These are phyloP conservation scores for Danio aesculapii DNA, from an alignment of 2,797 vertebrate genomes.

Conservation along the genomic window DNA sequence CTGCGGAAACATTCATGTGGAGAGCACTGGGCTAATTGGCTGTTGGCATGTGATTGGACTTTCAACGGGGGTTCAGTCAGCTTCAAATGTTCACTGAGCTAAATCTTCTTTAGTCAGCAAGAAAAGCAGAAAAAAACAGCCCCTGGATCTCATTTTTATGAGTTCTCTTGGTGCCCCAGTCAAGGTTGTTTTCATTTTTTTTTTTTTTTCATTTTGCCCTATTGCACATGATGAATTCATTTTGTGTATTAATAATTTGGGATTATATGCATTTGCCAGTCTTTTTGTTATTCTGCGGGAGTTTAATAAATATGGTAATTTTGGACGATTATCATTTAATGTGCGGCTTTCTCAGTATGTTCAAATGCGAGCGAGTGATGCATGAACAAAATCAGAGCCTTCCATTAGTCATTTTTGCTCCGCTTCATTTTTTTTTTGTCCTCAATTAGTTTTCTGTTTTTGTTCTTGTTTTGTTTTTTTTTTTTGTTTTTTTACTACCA, in stretches of 20 bases:
- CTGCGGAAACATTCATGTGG: constrained; percentile 16
- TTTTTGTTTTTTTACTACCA: neutral
- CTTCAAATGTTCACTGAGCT: constrained; percentile 4
- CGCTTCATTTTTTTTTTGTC: neutral
- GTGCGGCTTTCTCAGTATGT: constrained; percentile 1
- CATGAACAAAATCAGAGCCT: neutral
- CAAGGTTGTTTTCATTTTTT: neutral
- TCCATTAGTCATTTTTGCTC: neutral
- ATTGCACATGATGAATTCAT: neutral
- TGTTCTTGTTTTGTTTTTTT: neutral
- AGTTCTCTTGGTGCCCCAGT: neutral
- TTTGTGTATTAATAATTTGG: constrained; percentile 13
- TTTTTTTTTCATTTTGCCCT: neutral
- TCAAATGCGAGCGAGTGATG: constrained; percentile 9
- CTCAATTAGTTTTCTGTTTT: constrained; percentile 33
- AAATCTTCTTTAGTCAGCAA: constrained; percentile 1
- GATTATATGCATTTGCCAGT: constrained; percentile 7
- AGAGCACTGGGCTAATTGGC: constrained; percentile 43
- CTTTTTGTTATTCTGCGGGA: neutral
- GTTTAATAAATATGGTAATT: constrained; percentile 40
- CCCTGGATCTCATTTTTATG: constrained; percentile 14
- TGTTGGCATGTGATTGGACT: constrained; percentile 45
- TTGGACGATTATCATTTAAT: neutral
- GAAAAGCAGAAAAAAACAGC: neutral
- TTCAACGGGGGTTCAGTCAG: constrained; percentile 27